A percentile compares a stretch with the other conserved stretches of the same genome.
phyloP scores from a whole-genome alignment of 2,113 vertebrate genomes.

The Psittacus erithacus region DNA sequence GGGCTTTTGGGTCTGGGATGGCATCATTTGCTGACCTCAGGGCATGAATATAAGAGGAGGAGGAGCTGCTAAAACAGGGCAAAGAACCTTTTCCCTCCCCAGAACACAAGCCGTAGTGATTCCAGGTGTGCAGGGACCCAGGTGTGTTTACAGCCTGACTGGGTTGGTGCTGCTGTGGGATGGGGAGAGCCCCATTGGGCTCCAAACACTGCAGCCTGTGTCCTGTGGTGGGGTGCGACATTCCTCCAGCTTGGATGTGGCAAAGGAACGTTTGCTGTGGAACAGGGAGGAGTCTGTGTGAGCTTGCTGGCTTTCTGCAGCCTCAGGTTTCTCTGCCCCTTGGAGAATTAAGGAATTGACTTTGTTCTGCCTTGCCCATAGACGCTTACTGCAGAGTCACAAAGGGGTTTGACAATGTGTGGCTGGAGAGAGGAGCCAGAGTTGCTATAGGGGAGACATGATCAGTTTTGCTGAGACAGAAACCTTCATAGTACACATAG shows the following conservation, averaged over 20 bases:
- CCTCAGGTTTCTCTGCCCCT: background rate
- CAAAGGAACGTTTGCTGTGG: background rate
- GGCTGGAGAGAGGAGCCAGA: background rate
- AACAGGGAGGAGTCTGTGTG: background rate
- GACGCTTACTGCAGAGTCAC: background rate
- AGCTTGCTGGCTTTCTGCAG: background rate
- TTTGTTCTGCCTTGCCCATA: background rate
- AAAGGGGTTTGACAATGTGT: background rate
- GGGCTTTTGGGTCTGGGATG: background rate
- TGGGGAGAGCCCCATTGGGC: background rate
- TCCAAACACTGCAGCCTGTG: slow-evolving; percentile 62
- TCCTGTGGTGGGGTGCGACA: slow-evolving; percentile 20
- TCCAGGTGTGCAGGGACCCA: background rate
- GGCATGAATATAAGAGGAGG: fast-evolving
- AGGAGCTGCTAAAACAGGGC: background rate
- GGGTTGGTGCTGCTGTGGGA: background rate
- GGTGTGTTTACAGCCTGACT: background rate
- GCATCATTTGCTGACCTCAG: background rate
- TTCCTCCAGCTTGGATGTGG: slow-evolving; percentile 32
- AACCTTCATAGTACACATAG: background rate
- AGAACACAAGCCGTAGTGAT: fast-evolving
- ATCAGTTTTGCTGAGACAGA: background rate
- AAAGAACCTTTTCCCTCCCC: background rate
- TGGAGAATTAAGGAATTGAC: background rate
- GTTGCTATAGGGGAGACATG: background rate